phyloP scores from a whole-genome alignment of 1,140 invertebrate genomes.

The Eueides isabella region DNA sequence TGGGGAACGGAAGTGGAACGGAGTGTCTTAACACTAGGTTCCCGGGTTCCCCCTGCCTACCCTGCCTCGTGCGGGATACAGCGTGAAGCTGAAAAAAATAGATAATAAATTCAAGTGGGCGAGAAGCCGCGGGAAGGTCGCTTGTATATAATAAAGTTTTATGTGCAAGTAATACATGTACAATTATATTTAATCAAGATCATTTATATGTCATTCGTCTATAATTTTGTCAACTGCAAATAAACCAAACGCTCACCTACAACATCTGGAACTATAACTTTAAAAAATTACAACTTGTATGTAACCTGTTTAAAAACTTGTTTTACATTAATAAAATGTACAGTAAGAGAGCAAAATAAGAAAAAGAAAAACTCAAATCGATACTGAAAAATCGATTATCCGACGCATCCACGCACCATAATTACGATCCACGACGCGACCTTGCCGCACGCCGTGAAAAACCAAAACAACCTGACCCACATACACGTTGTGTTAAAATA shows the following conservation, averaged over 20 bases:
- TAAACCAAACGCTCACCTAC: background rate
- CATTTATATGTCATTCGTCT: too few species aligned
- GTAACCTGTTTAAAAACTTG: background rate
- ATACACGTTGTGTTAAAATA: slow-evolving; percentile 70
- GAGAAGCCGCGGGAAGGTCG: too few species aligned
- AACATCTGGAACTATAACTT: background rate
- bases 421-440: slow-evolving; percentile 47
- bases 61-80: too few species aligned
- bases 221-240: too few species aligned
- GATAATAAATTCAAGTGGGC: too few species aligned
- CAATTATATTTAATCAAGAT: too few species aligned
- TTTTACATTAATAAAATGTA: background rate
- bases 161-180: too few species aligned
- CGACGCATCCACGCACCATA: slow-evolving; percentile 13
- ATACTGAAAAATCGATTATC: slow-evolving; percentile 10
- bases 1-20: too few species aligned
- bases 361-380: slow-evolving; percentile 7
- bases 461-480: slow-evolving; percentile 79
- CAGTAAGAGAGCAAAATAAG: background rate
- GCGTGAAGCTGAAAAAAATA: too few species aligned
- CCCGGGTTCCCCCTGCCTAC: too few species aligned
- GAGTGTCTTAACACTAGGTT: too few species aligned
- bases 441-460: slow-evolving; percentile 59
- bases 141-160: background rate
- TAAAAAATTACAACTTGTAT: too few species aligned